Percentiles rank a stretch among this genome's conserved stretches.
These are phyloP conservation scores for Littorina saxatilis DNA, from an alignment of 1,140 invertebrate genomes.

Conservation along the genomic window DNA sequence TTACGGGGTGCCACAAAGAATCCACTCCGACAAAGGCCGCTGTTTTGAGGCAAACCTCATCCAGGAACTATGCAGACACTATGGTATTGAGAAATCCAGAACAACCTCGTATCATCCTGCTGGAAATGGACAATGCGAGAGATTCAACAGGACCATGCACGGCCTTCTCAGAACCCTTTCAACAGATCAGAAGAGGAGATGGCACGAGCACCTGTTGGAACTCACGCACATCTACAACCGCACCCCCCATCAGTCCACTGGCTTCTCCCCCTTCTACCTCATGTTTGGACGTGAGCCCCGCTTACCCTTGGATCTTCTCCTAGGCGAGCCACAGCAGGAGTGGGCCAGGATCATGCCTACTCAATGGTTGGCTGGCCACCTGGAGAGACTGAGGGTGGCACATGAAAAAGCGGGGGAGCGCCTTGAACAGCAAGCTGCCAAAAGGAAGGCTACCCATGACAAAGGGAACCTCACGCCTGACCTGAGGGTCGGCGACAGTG, in stretches of 20 bases:
- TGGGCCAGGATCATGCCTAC: no score
- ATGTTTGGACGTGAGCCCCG: conserved; percentile 5
- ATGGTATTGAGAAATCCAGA: conserved; percentile 20
- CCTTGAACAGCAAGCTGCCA: no score
- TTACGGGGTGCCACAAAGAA: conserved; percentile 39
- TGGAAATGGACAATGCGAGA: conserved; percentile 13
- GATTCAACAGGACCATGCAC: conserved; percentile 35
- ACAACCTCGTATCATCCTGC: conserved; percentile 18
- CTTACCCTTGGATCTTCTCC: neutral
- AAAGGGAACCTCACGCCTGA: no score
- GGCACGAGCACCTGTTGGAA: conserved; percentile 29
- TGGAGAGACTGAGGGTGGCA: no score
- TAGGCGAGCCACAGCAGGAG: no score
- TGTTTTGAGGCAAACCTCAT: conserved; percentile 27
- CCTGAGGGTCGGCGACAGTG: no score
- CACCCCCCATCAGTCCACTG: conserved; percentile 8
- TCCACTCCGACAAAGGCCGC: conserved; percentile 46
- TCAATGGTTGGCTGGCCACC: no score
- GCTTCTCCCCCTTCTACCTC: conserved; percentile 12
- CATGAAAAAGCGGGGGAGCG: no score
- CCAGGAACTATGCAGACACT: conserved; percentile 3
- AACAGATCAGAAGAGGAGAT: conserved; percentile 37
- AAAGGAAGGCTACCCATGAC: no score
- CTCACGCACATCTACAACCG: neutral
- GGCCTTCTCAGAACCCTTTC: conserved; percentile 47